phyloP scores from a whole-genome alignment of 2,888 invertebrate genomes.

The Orthosia incerta region DNA sequence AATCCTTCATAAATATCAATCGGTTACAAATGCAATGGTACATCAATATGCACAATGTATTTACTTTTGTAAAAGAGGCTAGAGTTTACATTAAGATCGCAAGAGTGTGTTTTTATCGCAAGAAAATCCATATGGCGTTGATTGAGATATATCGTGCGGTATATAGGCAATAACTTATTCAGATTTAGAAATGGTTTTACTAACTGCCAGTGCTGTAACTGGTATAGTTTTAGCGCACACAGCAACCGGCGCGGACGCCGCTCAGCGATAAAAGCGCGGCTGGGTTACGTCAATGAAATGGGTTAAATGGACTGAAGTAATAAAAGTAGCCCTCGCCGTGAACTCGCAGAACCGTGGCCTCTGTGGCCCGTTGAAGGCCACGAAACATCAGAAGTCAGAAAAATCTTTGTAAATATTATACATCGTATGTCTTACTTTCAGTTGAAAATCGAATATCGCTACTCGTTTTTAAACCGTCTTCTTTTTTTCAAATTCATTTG shows the following conservation, averaged over 20 bases:
- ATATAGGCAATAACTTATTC: constrained; percentile 49
- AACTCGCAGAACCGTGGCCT: constrained; percentile 75
- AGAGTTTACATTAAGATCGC: constrained; percentile 44
- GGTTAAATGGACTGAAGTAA: constrained; percentile 85
- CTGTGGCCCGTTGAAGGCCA: constrained; percentile 79
- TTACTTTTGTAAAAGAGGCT: constrained; percentile 41
- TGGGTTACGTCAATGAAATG: constrained; percentile 86
- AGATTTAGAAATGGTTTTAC: constrained; percentile 53
- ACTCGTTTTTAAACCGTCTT: no score
- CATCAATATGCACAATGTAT: constrained; percentile 42
- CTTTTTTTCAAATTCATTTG: not conserved
- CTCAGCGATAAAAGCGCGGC: constrained; percentile 73
- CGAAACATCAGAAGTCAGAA: constrained; percentile 58
- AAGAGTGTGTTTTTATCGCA: constrained; percentile 38
- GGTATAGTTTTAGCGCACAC: constrained; percentile 50
- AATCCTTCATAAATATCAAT: constrained; percentile 34
- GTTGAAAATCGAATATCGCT: not conserved
- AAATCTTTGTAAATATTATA: constrained; percentile 65
- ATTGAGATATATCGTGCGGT: constrained; percentile 44
- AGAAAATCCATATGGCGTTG: constrained; percentile 44
- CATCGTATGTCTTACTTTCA: constrained; percentile 1
- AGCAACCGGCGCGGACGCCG: constrained; percentile 57
- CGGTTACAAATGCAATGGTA: constrained; percentile 41
- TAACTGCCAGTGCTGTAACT: constrained; percentile 23
- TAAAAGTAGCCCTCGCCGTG: constrained; percentile 88